A percentile compares a stretch with the other conserved stretches of the same genome.
These are phyloP conservation scores for Octopus bimaculoides DNA, from an alignment of 1,140 invertebrate species.

Conservation along the genomic window DNA sequence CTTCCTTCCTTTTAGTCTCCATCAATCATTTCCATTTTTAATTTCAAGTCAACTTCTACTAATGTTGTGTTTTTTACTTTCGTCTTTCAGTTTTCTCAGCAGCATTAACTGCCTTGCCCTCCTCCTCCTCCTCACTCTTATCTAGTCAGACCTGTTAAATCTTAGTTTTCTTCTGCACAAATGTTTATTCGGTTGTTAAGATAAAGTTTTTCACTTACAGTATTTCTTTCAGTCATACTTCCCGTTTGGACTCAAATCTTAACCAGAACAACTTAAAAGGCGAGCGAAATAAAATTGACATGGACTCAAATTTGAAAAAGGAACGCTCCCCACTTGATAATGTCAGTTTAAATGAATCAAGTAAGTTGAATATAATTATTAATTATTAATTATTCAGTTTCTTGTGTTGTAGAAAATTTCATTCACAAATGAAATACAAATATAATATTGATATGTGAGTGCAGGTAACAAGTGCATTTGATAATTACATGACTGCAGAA, in stretches of 20 bases:
- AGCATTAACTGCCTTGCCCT: background rate
- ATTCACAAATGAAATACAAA: too few relatives aligned
- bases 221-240: constrained; percentile 50
- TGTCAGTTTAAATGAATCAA: constrained; percentile 14
- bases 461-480: too few relatives aligned
- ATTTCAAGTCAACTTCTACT: too few relatives aligned
- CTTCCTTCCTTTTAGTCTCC: too few relatives aligned
- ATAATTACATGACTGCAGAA: too few relatives aligned
- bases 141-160: background rate
- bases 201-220: constrained; percentile 40
- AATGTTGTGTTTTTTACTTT: background rate
- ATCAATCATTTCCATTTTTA: too few relatives aligned
- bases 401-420: too few relatives aligned
- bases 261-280: constrained; percentile 52
- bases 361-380: constrained; percentile 7
- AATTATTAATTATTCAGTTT: background rate
- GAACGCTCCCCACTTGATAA: constrained; percentile 14
- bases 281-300: constrained; percentile 40
- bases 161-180: background rate
- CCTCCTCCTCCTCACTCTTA: background rate
- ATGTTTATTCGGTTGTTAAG: constrained; percentile 18
- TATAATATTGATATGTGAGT: too few relatives aligned
- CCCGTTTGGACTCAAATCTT: constrained; percentile 38
- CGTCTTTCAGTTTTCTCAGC: background rate
- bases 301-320: constrained; percentile 29